These are phyloP conservation scores for Tretioscincus oriximinensis DNA, from an alignment of 2,113 vertebrate species.

Conservation along the genomic window DNA sequence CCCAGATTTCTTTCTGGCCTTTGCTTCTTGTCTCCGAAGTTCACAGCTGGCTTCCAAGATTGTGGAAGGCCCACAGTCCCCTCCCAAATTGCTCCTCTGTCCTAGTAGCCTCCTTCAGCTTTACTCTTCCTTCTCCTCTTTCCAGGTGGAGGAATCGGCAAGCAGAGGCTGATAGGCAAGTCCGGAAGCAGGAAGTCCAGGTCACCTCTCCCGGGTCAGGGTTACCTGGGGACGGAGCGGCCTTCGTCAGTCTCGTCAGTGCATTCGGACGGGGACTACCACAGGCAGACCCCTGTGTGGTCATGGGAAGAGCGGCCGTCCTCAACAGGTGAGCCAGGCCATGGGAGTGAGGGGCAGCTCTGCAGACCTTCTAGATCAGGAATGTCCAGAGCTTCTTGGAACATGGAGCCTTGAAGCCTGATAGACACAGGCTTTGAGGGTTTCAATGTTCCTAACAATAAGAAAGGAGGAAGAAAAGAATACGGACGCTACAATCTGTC, in stretches of 20 bases:
- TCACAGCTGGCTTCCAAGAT: background rate
- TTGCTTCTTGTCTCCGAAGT: too few species aligned
- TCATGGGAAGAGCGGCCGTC: constrained; percentile 94
- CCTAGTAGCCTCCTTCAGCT: background rate
- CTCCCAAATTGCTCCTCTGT: too few species aligned
- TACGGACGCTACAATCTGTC: too few species aligned
- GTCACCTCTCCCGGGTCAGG: constrained; percentile 91
- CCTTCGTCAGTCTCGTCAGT: constrained; percentile 96
- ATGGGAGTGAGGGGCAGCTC: background rate
- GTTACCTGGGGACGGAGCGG: constrained; percentile 83
- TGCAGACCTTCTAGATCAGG: too few species aligned
- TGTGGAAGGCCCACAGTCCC: background rate
- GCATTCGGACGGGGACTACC: constrained; percentile 96
- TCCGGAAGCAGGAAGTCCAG: constrained; percentile 90
- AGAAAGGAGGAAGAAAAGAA: too few species aligned
- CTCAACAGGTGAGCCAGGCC: constrained; percentile 83
- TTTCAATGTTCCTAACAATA: too few species aligned
- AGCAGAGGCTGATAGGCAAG: constrained; percentile 90
- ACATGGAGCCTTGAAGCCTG: too few species aligned
- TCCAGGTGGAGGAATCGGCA: constrained; percentile 75
- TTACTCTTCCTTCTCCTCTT: background rate
- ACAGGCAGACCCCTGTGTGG: constrained; percentile 92
- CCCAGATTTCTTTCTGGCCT: too few species aligned
- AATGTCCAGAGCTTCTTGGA: too few species aligned
- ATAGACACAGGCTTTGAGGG: too few species aligned